A percentile compares a stretch with the other conserved stretches of the same genome.
These are phyloP conservation scores for Perithous albicinctus DNA, from an alignment of 2,888 invertebrate species.

Conservation along the genomic window DNA sequence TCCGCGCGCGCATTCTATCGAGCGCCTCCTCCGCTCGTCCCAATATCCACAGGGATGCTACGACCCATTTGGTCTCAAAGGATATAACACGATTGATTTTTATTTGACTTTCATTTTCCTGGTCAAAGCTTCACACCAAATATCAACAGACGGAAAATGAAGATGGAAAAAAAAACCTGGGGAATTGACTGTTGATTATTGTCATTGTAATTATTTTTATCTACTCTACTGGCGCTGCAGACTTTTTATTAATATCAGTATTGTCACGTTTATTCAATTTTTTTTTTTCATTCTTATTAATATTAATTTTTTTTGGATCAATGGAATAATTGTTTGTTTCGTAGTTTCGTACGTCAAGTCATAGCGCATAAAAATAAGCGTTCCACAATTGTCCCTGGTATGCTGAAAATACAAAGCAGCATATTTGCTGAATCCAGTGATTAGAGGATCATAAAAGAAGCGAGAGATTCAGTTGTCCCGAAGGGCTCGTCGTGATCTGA, in stretches of 20 bases:
- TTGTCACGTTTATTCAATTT: neutral
- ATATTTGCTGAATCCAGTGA: conserved; percentile 46
- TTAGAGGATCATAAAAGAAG: conserved; percentile 71
- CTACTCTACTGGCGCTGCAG: no score
- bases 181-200: neutral
- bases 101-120: neutral
- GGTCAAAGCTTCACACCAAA: neutral
- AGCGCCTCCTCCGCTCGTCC: neutral
- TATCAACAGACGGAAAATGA: neutral
- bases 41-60: conserved; percentile 46
- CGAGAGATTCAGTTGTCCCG: conserved; percentile 59
- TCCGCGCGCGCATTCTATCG: conserved; percentile 24
- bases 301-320: neutral
- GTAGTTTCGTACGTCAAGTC: neutral
- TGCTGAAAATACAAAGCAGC: neutral
- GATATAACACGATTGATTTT: neutral
- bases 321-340: neutral
- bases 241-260: neutral
- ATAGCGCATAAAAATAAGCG: neutral
- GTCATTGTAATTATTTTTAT: neutral
- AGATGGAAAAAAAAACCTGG: neutral
- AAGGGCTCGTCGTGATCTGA: conserved; percentile 68
- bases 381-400: neutral
- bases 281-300: no score
- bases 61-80: neutral